Conservation (phyloP, 2,113 vertebrate genomes). For the Tapirus terrestris region DNA sequence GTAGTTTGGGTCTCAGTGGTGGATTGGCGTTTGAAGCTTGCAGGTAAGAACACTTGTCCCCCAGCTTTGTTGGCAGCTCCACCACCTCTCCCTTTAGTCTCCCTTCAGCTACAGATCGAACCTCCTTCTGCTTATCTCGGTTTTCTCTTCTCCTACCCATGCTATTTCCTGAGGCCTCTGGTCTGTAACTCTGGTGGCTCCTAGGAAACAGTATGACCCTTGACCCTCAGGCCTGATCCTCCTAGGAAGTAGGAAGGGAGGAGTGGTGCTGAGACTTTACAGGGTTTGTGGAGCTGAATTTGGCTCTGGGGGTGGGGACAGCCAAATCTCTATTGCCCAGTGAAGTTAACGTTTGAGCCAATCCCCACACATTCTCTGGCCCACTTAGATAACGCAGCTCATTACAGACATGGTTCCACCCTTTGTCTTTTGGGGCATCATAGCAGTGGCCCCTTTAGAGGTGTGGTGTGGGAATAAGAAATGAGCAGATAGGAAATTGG, state of each 20-base stretch:
- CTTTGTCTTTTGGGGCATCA: neutral
- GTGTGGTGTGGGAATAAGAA: neutral
- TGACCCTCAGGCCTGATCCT: neutral
- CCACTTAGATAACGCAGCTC: neutral
- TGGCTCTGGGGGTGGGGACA: neutral
- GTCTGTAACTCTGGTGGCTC: neutral
- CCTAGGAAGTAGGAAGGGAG: neutral
- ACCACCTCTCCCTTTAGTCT: neutral
- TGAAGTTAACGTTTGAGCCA: neutral
- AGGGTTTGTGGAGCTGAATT: neutral
- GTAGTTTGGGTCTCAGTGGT: slow-evolving; percentile 86
- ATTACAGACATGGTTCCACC: neutral
- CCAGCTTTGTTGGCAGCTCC: neutral
- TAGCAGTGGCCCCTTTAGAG: neutral
- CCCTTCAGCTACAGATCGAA: neutral
- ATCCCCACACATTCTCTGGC: rapidly evolving
- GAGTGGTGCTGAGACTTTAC: neutral
- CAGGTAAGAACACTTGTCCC: slow-evolving; percentile 86
- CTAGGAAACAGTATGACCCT: slow-evolving; percentile 5
- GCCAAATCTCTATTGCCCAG: neutral
- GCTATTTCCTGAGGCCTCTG: neutral
- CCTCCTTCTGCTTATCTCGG: slow-evolving; percentile 1
- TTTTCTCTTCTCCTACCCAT: neutral
- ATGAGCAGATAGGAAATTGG: neutral
- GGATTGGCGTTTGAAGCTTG: slow-evolving; percentile 88